Percentiles rank a stretch among this genome's conserved stretches.
Conservation (phyloP, 2,797 vertebrate genomes). For the Phylloscopus collybita region DNA sequence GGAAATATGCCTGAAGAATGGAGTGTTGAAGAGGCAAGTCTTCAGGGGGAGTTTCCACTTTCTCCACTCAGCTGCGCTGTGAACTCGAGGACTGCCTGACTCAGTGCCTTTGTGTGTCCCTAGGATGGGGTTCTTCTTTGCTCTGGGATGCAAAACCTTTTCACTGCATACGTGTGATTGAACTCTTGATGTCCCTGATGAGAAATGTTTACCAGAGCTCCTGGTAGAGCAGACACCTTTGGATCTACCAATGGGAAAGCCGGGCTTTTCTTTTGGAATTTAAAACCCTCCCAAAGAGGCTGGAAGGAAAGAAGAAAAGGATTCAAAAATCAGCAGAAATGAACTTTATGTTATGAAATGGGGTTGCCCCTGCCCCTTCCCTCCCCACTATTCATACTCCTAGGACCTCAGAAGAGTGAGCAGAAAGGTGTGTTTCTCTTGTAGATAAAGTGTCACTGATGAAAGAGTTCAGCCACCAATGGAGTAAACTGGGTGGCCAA, state of each 20-base stretch:
- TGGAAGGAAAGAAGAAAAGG: background rate
- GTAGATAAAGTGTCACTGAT: slow-evolving; percentile 55
- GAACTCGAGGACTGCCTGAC: background rate
- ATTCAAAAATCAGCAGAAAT: background rate
- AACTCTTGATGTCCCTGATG: background rate
- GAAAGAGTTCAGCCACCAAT: slow-evolving; percentile 9
- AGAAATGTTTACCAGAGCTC: background rate
- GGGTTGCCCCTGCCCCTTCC: background rate
- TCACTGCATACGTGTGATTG: background rate
- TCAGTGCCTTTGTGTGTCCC: background rate
- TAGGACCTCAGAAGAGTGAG: background rate
- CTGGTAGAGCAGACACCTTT: background rate
- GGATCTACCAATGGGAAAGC: background rate
- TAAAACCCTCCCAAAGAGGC: background rate
- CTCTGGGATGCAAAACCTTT: background rate
- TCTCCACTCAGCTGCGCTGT: background rate
- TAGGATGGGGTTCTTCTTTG: background rate
- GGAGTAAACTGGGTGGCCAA: slow-evolving; percentile 63
- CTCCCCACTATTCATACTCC: fast-evolving
- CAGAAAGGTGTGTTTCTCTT: slow-evolving; percentile 31
- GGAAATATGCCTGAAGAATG: background rate
- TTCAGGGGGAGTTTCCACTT: background rate
- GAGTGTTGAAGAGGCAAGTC: background rate
- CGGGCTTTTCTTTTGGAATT: background rate
- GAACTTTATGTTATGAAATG: background rate